Conservation (phyloP, 2,797 vertebrate species). For the Scleropages formosus region DNA sequence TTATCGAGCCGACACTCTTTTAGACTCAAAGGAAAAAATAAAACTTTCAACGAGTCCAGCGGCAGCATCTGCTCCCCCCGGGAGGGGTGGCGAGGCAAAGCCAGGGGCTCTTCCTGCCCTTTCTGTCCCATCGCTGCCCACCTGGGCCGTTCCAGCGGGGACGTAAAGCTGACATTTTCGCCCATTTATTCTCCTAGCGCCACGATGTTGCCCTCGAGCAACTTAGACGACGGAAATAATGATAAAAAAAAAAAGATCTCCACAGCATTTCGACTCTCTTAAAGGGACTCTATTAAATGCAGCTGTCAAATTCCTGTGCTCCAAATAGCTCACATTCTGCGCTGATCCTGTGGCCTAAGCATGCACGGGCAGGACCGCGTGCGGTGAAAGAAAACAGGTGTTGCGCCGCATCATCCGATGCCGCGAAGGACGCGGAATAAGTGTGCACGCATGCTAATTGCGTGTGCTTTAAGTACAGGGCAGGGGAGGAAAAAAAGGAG, state of each 20-base stretch:
- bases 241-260: background rate
- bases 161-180: too few relatives aligned
- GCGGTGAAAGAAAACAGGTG: conserved; percentile 17
- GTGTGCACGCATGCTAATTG: background rate
- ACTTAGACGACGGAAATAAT: background rate
- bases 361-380: background rate
- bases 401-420: conserved; percentile 1
- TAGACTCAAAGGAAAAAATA: too few relatives aligned
- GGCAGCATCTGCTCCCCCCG: too few relatives aligned
- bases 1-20: too few relatives aligned
- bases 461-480: conserved; percentile 20
- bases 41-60: too few relatives aligned
- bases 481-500: background rate
- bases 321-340: conserved; percentile 19
- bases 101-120: too few relatives aligned
- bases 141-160: too few relatives aligned
- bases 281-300: background rate
- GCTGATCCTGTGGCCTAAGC: background rate
- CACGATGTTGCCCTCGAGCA: too few relatives aligned
- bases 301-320: conserved; percentile 6
- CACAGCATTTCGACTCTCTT: background rate
- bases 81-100: too few relatives aligned
- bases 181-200: too few relatives aligned
- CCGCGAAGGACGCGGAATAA: background rate
- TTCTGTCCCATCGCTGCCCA: too few relatives aligned